A percentile compares a stretch with the other conserved stretches of the same genome.
Conservation (phyloP, 2,113 vertebrate species). For the Anas platyrhynchos region DNA sequence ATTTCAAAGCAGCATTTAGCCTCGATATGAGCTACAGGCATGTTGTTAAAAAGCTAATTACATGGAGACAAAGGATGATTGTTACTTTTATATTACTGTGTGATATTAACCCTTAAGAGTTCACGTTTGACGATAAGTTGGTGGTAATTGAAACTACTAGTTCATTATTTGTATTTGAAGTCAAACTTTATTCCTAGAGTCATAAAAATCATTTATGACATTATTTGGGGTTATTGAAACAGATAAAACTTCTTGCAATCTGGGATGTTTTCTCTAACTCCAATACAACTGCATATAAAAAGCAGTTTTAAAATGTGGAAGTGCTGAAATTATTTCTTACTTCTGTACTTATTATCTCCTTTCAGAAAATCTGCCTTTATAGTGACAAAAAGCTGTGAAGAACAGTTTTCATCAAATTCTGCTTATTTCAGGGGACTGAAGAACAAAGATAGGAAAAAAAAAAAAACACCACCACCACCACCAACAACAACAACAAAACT, state of each 20-base stretch:
- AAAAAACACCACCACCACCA: too few relatives aligned
- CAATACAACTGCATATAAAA: not conserved
- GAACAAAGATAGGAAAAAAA: not conserved
- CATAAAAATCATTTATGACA: not conserved
- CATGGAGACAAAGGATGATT: constrained; percentile 32
- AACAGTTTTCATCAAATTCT: not conserved
- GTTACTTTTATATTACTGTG: constrained; percentile 31
- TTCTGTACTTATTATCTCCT: not conserved
- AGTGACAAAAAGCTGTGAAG: not conserved
- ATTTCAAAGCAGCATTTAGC: constrained; percentile 51
- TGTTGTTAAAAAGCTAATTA: constrained; percentile 39
- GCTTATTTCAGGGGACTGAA: not conserved
- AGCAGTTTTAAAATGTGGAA: not conserved
- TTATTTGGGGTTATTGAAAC: not conserved
- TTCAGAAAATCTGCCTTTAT: not conserved
- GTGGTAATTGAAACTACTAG: not conserved
- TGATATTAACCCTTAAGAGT: constrained; percentile 40
- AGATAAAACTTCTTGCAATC: not conserved
- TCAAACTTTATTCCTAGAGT: not conserved
- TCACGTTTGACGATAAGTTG: not conserved
- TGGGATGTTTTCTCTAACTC: not conserved
- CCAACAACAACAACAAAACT: not conserved
- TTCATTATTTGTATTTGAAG: not conserved
- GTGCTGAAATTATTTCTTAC: not conserved
- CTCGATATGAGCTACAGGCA: constrained; percentile 35